Base-by-base conservation (phyloP, 2,113 vertebrate genomes). In the Epinephelus cyanopodus region DNA sequence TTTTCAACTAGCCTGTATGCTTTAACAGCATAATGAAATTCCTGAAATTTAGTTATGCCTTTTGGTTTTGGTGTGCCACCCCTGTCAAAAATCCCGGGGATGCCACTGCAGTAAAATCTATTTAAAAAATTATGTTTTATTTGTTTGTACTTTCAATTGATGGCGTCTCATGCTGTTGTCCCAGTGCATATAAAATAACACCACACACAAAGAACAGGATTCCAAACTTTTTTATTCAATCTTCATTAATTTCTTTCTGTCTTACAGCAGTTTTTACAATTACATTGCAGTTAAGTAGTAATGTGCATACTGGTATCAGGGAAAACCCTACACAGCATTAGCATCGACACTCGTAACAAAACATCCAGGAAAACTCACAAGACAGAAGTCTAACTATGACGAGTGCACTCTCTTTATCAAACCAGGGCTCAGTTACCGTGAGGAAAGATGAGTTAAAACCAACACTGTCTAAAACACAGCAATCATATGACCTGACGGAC, bases 201-300 rank as follows among this genome's bases (percentile, higher is more conserved):
- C 3, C 21, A 52, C 13, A 17, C 23, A 85, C 10, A 62, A 72
- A 50, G 1, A 72, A 39, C 6, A 23, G 19, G 48, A 66, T 78
- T 82, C 6, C 69, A 79, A 29, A 64, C 2, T 27, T 66, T 77
- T 39, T 84, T 13, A 87, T 87, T 91, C 42, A 64, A 61, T 45
- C 66, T 54, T 66, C 42, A 74, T 63, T 78, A 50, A 63, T 61
- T 68, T 72, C 11, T 67, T 13, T 72, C 53, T 6, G 12, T 77
- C 21, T 74, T 19, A 74, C 79, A 85, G 79, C 79, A 88, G 72
- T 81, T 62, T 62, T 61, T 54, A 73, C 10, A 74, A 11, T 69
- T 61, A 6, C 13, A 74, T 69, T 82, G 14, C 42, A 83, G 14
- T n/a, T 37, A 54, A 45, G 3, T 17, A 58, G 19, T 39, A 19